Conservation (phyloP, 2,797 vertebrate species). For the Tympanoctomys barrerae region DNA sequence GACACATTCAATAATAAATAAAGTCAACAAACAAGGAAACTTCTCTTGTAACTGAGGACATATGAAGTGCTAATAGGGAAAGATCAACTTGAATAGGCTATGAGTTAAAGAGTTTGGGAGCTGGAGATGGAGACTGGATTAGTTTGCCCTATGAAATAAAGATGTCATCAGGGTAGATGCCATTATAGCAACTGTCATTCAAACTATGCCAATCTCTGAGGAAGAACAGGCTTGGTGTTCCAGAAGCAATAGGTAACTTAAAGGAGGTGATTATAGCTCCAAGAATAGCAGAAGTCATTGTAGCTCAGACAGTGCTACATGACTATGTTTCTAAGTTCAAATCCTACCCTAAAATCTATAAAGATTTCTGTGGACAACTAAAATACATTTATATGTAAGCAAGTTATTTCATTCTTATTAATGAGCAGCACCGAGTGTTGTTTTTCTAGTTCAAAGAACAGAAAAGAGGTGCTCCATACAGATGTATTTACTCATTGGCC, state of each 20-base stretch:
- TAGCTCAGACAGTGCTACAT: neutral
- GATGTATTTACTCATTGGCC: neutral
- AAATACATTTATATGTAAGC: neutral
- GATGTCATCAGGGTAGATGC: neutral
- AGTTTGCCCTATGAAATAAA: neutral
- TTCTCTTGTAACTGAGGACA: neutral
- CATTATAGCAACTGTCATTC: neutral
- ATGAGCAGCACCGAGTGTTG: neutral
- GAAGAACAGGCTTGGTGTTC: neutral
- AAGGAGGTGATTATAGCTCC: neutral
- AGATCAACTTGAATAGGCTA: neutral
- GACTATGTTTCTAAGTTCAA: neutral
- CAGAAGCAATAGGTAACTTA: neutral
- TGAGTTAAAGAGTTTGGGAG: neutral
- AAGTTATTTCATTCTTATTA: neutral
- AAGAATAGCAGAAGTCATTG: neutral
- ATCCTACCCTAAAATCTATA: neutral
- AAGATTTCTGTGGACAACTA: neutral
- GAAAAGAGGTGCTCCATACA: neutral
- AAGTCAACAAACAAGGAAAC: neutral
- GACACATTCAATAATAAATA: conserved; percentile 1
- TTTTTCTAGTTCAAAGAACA: neutral
- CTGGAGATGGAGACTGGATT: neutral
- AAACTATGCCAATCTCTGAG: neutral
- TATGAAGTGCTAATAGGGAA: neutral